phyloP scores from a whole-genome alignment of 1,140 invertebrate genomes.

The Globodera ellingtonae region DNA sequence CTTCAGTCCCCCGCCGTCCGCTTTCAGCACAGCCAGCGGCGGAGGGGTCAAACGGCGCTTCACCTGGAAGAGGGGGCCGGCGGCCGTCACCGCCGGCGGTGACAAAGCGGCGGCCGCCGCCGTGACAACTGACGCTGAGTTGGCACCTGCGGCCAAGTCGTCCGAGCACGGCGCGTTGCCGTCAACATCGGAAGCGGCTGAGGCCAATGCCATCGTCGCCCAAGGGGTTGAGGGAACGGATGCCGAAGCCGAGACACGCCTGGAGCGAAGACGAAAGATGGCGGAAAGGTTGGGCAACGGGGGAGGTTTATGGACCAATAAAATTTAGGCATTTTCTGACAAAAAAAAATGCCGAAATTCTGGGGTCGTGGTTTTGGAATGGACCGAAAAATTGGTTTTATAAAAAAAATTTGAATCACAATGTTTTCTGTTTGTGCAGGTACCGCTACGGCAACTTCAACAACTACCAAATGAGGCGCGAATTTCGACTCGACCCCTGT shows the following conservation, averaged over 20 bases:
- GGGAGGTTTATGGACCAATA: too few species aligned
- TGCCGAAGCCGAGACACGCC: too few species aligned
- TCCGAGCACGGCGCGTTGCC: background rate
- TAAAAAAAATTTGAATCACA: too few species aligned
- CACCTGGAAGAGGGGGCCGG: background rate
- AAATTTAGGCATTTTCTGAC: too few species aligned
- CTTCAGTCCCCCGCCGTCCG: background rate
- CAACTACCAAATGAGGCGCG: constrained; percentile 37
- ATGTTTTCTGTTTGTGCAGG: constrained; percentile 6
- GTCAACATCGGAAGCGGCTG: background rate
- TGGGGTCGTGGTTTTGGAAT: too few species aligned
- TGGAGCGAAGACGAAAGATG: background rate
- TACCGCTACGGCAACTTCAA: constrained; percentile 63
- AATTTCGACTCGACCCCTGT: background rate
- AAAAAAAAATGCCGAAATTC: too few species aligned
- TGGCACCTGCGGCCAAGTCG: background rate
- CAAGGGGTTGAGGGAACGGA: background rate
- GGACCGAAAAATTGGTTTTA: too few species aligned
- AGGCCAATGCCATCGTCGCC: too few species aligned
- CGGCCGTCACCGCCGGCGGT: background rate
- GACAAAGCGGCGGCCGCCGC: background rate
- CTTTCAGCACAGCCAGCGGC: background rate
- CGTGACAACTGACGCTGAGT: background rate
- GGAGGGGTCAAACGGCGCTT: background rate
- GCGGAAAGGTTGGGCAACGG: constrained; percentile 2